phyloP scores from a whole-genome alignment of 2,113 vertebrate species.

The Sprattus sprattus region DNA sequence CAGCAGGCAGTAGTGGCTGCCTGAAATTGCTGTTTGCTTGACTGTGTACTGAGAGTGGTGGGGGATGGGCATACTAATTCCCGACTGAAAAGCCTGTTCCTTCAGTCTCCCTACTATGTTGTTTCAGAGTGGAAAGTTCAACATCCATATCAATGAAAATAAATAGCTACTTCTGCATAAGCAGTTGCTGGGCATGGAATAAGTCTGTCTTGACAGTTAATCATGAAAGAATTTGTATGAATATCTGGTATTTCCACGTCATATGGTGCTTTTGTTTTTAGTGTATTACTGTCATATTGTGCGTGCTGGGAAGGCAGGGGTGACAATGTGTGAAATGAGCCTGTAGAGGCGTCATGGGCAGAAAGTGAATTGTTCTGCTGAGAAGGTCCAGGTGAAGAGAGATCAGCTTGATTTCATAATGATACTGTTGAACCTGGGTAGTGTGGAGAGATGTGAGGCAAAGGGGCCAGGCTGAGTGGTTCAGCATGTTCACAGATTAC shows the following conservation, averaged over 20 bases:
- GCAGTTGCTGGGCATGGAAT: neutral
- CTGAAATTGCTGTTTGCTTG: slow-evolving; percentile 43
- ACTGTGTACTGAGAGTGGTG: slow-evolving; percentile 41
- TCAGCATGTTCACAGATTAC: slow-evolving; percentile 18
- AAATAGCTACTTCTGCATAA: neutral
- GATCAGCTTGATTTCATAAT: slow-evolving; percentile 6
- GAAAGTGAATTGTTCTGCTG: neutral
- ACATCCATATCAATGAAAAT: neutral
- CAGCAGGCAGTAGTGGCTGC: slow-evolving; percentile 21
- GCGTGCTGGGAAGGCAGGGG: neutral
- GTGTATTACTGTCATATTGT: neutral
- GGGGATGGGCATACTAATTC: slow-evolving; percentile 49
- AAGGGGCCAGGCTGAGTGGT: neutral
- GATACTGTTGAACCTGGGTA: slow-evolving; percentile 24
- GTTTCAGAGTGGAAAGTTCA: slow-evolving; percentile 14
- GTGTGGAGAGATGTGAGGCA: neutral
- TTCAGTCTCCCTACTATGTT: slow-evolving; percentile 16
- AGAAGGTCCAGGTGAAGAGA: slow-evolving; percentile 22
- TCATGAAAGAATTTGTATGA: neutral
- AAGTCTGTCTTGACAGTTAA: neutral
- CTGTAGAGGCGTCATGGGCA: neutral
- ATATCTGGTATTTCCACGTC: neutral
- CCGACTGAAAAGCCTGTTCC: slow-evolving; percentile 45
- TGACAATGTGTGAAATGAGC: neutral
- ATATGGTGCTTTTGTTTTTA: neutral